Evolutionary conservation across 1,140 invertebrate genomes (phyloP).

Genomic region (Eufriesea mexicana): DNA sequence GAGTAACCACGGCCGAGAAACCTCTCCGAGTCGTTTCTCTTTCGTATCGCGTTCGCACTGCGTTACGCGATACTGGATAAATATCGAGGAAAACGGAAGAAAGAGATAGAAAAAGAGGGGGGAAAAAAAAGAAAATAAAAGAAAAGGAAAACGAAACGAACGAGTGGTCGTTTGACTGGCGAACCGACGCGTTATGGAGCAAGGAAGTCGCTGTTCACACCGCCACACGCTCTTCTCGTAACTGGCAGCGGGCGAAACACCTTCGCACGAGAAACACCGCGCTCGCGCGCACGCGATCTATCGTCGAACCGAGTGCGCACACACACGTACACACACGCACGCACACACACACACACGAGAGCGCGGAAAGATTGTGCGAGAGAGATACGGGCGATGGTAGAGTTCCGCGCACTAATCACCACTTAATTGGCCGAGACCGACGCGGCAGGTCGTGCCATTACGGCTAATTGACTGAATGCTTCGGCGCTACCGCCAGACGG

Average conservation of each 20-base stretch:
- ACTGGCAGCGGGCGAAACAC: conserved; percentile 16
- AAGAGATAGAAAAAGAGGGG: too few species aligned
- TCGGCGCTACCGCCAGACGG: conserved; percentile 60
- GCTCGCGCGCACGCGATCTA: conserved; percentile 40
- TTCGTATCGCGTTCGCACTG: background rate
- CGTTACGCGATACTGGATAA: too few species aligned
- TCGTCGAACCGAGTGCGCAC: conserved; percentile 5
- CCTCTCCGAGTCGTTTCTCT: background rate
- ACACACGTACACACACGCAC: background rate
- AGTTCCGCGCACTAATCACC: conserved; percentile 71
- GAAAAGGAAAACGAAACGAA: background rate
- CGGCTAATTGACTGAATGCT: conserved; percentile 70
- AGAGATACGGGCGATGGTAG: conserved; percentile 40
- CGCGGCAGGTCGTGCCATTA: conserved; percentile 71
- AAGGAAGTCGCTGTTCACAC: background rate
- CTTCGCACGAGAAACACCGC: background rate
- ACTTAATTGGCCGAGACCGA: conserved; percentile 72
- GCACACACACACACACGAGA: background rate
- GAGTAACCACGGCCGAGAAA: background rate
- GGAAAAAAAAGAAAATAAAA: too few species aligned
- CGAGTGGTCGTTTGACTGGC: too few species aligned
- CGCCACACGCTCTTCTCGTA: background rate
- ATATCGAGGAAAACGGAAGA: too few species aligned
- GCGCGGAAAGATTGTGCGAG: background rate
- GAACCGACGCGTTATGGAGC: background rate